Evolutionary conservation across 2,113 vertebrate species (phyloP).

Genomic region (Malurus melanocephalus): DNA sequence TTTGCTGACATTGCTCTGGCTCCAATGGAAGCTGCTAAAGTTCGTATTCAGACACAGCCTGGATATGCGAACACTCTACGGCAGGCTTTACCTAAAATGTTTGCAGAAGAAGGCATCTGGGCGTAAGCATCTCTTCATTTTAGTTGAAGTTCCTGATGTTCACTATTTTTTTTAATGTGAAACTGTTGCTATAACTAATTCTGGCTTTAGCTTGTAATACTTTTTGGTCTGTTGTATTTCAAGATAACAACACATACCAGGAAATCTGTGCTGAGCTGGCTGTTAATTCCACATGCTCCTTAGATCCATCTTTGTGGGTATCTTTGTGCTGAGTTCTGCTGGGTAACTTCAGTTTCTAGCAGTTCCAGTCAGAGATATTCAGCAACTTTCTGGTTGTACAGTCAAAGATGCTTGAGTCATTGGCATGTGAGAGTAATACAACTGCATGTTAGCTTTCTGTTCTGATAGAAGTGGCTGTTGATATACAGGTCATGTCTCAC

Average conservation of each 20-base stretch:
- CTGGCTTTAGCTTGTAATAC: background rate
- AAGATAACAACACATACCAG: background rate
- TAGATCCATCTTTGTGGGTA: conserved; percentile 95
- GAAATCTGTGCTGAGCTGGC: background rate
- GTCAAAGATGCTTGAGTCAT: conserved; percentile 97
- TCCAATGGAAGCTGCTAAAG: conserved; percentile 98
- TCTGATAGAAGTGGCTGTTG: conserved; percentile 72
- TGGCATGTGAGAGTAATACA: conserved; percentile 90
- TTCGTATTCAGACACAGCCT: conserved; percentile 96
- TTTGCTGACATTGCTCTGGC: conserved; percentile 97
- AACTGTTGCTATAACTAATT: background rate
- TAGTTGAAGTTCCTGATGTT: background rate
- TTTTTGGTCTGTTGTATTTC: background rate
- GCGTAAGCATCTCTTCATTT: conserved; percentile 80
- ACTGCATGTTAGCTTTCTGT: conserved; percentile 81
- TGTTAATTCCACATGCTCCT: conserved; percentile 81
- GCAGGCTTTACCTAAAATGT: conserved; percentile 94
- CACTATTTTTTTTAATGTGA: background rate
- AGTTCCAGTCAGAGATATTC: conserved; percentile 75
- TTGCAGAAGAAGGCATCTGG: conserved; percentile 90
- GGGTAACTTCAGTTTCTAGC: conserved; percentile 63
- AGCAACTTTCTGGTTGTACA: conserved; percentile 89
- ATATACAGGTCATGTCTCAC: conserved; percentile 43
- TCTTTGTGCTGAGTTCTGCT: conserved; percentile 76
- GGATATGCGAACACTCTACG: conserved; percentile 95